Evolutionary conservation across 2,888 invertebrate species (phyloP), one percentile per base, ranked within the genome.

Genomic region (Gastracanthus pulcherrimus): DNA sequence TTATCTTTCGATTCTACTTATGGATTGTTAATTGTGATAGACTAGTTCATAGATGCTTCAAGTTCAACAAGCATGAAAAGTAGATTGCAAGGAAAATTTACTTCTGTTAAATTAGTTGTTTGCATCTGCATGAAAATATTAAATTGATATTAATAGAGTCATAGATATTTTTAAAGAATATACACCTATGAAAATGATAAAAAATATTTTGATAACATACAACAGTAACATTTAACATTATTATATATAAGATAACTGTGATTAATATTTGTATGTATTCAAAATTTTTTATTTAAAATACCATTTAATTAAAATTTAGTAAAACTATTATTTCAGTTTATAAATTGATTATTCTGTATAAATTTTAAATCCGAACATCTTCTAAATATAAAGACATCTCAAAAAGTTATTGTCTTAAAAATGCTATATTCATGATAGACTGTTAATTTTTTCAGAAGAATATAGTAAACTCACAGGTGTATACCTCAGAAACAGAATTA

Each of bases 161-260:
- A 38, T 58, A 29, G 48, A 66, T 64, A 23, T 45, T 26, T 26
- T 3, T 62, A 29, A 34, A 36, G 74, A 64, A 55, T 66, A 79
- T 72, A 79, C 66, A 79, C 72, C 71, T 79, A 72, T 72, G 64
- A 66, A 9, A 78, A 66, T 23, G n/a, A n/a, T n/a, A n/a, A n/a
- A n/a, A n/a, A n/a, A n/a, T n/a, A n/a, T n/a, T n/a, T n/a, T n/a
- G n/a, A n/a, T n/a, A n/a, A n/a, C n/a, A n/a, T n/a, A n/a, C n/a
- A n/a, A n/a, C n/a, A n/a, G n/a, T n/a, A n/a, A n/a, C n/a, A n/a
- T n/a, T n/a, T n/a, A n/a, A n/a, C n/a, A n/a, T n/a, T n/a, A n/a
- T n/a, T n/a, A n/a, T n/a, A n/a, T n/a, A n/a, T n/a, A n/a, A n/a
- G n/a, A n/a, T n/a, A n/a, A n/a, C n/a, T n/a, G n/a, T n/a, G n/a